Evolutionary conservation across 1,140 invertebrate genomes (phyloP).

Genomic region (Pseudobourletiella spinata): DNA sequence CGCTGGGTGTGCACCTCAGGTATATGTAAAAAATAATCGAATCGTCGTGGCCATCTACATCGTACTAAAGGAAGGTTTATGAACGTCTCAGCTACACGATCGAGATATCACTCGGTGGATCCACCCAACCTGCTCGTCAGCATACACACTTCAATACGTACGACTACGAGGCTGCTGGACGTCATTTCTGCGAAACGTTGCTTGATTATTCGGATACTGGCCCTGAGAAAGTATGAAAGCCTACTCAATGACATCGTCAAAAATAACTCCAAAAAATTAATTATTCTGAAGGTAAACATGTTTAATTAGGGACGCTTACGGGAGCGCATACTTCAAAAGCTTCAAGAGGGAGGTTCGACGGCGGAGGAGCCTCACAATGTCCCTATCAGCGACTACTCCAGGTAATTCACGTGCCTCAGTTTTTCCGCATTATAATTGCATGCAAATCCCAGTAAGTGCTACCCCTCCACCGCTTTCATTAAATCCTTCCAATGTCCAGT

Average conservation of each 20-base stretch:
- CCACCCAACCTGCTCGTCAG: conserved; percentile 59
- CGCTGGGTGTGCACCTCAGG: conserved; percentile 76
- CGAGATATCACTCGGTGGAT: conserved; percentile 87
- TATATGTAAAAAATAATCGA: background rate
- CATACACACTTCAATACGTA: conserved; percentile 76
- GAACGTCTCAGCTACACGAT: conserved; percentile 68
- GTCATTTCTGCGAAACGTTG: conserved; percentile 83
- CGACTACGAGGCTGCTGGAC: conserved; percentile 73
- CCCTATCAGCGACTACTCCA: conserved; percentile 71
- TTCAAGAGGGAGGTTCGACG: conserved; percentile 72
- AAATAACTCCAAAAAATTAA: conserved; percentile 5
- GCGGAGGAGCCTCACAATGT: conserved; percentile 79
- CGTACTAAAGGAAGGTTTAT: background rate
- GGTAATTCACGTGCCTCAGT: conserved; percentile 52
- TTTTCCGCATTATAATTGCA: too few species aligned
- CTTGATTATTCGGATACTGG: conserved; percentile 49
- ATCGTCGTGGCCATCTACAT: background rate
- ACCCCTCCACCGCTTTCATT: too few species aligned
- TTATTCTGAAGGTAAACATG: too few species aligned
- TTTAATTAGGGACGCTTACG: conserved; percentile 66
- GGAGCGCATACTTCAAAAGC: conserved; percentile 64
- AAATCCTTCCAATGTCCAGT: too few species aligned
- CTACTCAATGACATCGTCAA: background rate
- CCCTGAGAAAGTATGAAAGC: conserved; percentile 14
- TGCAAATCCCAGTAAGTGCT: too few species aligned